These are phyloP conservation scores for Lepus europaeus DNA, from an alignment of 2,113 vertebrate species.

Conservation along the genomic window DNA sequence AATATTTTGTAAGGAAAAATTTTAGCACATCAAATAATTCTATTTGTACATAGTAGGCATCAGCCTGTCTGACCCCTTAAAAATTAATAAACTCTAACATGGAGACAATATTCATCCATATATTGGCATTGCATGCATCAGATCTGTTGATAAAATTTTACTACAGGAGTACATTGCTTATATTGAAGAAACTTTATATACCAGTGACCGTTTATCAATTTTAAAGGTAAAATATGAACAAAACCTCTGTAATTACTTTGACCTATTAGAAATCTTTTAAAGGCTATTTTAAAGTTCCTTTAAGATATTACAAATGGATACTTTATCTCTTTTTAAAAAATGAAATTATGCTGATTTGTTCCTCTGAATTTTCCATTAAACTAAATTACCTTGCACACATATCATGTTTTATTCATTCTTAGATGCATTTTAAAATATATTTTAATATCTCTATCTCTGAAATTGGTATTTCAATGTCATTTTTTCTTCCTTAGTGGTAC, in stretches of 20 bases:
- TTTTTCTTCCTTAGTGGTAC: neutral
- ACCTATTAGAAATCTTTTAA: neutral
- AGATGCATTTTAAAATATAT: neutral
- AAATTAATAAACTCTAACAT: neutral
- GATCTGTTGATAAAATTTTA: neutral
- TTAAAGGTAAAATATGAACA: conserved; percentile 35
- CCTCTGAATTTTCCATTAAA: neutral
- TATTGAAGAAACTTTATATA: neutral
- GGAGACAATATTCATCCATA: neutral
- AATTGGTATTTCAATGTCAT: neutral
- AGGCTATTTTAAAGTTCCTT: neutral
- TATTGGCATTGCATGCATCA: neutral
- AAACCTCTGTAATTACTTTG: neutral
- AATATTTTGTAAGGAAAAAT: conserved; percentile 28
- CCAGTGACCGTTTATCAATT: neutral
- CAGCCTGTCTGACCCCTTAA: neutral
- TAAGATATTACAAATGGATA: conserved; percentile 4
- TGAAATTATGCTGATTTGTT: neutral
- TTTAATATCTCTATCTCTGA: neutral
- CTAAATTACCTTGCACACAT: neutral
- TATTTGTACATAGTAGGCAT: neutral
- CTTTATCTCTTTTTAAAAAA: neutral
- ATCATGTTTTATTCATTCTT: neutral
- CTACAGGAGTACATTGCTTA: neutral
- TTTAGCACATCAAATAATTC: neutral